Evolutionary conservation across 2,113 vertebrate species (phyloP), one percentile per base, ranked within the genome.

Genomic region (Monopterus albus): DNA sequence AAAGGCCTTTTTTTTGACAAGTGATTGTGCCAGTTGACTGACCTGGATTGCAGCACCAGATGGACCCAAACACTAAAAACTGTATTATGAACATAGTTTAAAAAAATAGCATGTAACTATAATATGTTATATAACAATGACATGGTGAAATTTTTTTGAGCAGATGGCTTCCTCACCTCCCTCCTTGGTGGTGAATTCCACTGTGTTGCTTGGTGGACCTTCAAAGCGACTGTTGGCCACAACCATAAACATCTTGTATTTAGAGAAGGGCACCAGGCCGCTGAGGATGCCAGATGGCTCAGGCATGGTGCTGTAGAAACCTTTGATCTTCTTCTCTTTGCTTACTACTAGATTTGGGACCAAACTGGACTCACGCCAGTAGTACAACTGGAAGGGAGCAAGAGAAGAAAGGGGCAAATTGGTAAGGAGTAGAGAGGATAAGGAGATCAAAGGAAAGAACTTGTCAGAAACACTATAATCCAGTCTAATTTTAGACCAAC

Each of bases 211-310:
- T 65, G 91, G 94, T 31, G 94, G 95, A 65, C 97, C 93, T 45
- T 98, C 96, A 6, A 94, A 96, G 53, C 93, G 85, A 46, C 89
- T 95, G 82, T 99, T 99, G 90, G 96, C 96, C 67, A 96, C 96
- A 60, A 96, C 96, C 95, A 99, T 96, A 84, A 95, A 95, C 91
- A 97, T 93, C 75, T 95, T 96, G 92, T 99, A 99, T 83, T 93
- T 95, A 53, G 96, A 97, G 87, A 93, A 98, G 55, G 98, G 96
- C 71, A 95, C 92, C 73, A 99, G 95, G 63, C 91, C 94, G 58
- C 89, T 94, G 75, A 99, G 94, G 64, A 94, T 86, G 46, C 93
- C 95, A 6, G 94, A 93, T 28, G 92, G 93, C 63, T 95, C 91
- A 21, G 94, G 91, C 10, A 90, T 87, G 0, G 91, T 92, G 46